These are phyloP conservation scores for Danio tinwini DNA, from an alignment of 2,797 vertebrate species.

Conservation along the genomic window DNA sequence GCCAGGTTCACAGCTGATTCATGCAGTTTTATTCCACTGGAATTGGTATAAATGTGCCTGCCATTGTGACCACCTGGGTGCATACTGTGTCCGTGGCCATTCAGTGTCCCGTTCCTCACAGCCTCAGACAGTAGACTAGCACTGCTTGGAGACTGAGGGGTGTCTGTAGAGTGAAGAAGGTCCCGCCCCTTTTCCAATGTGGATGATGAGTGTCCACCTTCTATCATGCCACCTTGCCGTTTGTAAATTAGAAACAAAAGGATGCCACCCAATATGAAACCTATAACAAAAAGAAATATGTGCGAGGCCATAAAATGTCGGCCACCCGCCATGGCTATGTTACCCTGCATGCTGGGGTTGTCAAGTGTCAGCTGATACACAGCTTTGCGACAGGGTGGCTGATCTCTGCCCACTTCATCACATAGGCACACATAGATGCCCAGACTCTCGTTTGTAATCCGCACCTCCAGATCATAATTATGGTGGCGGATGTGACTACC, in stretches of 20 bases:
- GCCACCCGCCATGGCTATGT: conserved; percentile 13
- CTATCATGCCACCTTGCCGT: conserved; percentile 45
- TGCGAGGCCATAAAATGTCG: conserved; percentile 78
- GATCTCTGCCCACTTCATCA: conserved; percentile 74
- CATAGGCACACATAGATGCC: conserved; percentile 84
- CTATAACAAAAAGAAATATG: conserved; percentile 74
- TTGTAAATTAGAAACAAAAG: conserved; percentile 59
- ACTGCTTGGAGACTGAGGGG: conserved; percentile 85
- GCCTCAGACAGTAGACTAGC: conserved; percentile 81
- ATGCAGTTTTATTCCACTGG: conserved; percentile 66
- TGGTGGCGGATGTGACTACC: conserved; percentile 75
- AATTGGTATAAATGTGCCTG: conserved; percentile 72
- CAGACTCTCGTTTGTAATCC: conserved; percentile 73
- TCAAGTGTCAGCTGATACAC: conserved; percentile 77
- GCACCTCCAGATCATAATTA: conserved; percentile 81
- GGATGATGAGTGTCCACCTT: conserved; percentile 67
- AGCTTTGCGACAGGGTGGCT: conserved; percentile 75
- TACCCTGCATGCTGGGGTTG: conserved; percentile 56
- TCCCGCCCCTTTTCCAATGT: conserved; percentile 78
- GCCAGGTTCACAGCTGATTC: conserved; percentile 65
- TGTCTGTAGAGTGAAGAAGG: conserved; percentile 79
- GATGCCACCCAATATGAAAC: conserved; percentile 45
- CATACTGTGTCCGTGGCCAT: conserved; percentile 70
- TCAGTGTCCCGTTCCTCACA: conserved; percentile 78
- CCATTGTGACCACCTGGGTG: conserved; percentile 63